Evolutionary conservation across 2,888 invertebrate species (phyloP).

Genomic region (Thymelicus lineola): DNA sequence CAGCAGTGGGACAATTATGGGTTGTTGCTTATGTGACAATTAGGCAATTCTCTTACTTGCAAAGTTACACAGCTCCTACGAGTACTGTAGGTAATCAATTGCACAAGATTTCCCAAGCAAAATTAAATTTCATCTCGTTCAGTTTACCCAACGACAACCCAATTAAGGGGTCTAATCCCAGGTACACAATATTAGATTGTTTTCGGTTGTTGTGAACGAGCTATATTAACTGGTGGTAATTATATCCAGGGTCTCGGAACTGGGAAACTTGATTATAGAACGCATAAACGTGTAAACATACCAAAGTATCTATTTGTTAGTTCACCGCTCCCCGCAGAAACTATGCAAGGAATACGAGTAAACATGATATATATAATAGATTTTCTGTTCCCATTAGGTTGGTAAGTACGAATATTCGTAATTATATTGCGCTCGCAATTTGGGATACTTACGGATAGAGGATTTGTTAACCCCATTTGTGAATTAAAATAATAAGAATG

Average conservation of each 20-base stretch:
- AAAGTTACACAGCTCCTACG: too few species aligned
- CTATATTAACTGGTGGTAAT: conserved; percentile 19
- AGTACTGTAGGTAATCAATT: too few species aligned
- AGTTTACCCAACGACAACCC: conserved; percentile 15
- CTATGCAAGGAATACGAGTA: conserved; percentile 14
- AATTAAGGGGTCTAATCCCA: conserved; percentile 19
- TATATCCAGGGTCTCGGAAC: conserved; percentile 18
- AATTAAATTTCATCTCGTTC: conserved; percentile 11
- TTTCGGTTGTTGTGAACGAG: conserved; percentile 19
- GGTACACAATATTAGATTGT: conserved; percentile 25
- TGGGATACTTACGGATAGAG: too few species aligned
- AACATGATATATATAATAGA: conserved; percentile 13
- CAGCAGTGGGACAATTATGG: too few species aligned
- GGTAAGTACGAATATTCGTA: not conserved
- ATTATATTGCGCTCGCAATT: not conserved
- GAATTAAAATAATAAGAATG: too few species aligned
- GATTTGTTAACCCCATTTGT: too few species aligned
- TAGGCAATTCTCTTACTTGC: too few species aligned
- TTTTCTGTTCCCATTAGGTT: not conserved
- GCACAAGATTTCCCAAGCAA: not conserved
- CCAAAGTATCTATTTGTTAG: conserved; percentile 25
- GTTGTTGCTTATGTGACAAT: too few species aligned
- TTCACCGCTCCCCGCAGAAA: not conserved
- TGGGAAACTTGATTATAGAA: conserved; percentile 26
- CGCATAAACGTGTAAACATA: conserved; percentile 12